Conservation (phyloP, 1,140 invertebrate species). For the Archivesica marissinica region DNA sequence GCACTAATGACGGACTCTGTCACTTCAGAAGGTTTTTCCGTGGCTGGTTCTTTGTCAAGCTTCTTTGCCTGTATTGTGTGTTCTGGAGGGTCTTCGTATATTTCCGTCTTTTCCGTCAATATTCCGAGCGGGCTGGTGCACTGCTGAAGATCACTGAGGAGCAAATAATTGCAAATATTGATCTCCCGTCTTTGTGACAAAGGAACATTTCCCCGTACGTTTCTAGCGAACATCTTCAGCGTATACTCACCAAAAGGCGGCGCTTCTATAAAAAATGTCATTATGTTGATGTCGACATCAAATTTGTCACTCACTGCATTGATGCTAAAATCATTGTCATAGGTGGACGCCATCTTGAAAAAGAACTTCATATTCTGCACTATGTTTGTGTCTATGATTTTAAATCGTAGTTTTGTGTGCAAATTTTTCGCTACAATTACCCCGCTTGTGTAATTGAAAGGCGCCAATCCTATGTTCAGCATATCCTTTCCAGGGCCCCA, state of each 20-base stretch:
- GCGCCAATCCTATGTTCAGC: slow-evolving; percentile 51
- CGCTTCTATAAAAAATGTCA: slow-evolving; percentile 68
- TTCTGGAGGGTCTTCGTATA: slow-evolving; percentile 14
- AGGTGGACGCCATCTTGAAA: slow-evolving; percentile 55
- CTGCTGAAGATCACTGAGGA: slow-evolving; percentile 58
- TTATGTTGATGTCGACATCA: slow-evolving; percentile 65
- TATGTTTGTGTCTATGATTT: slow-evolving; percentile 55
- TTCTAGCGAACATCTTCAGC: slow-evolving; percentile 61
- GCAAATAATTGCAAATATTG: slow-evolving; percentile 72
- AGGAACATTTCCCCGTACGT: slow-evolving; percentile 52
- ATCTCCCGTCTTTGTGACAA: slow-evolving; percentile 23
- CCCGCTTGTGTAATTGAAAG: slow-evolving; percentile 67
- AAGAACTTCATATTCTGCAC: slow-evolving; percentile 62
- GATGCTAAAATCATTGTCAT: slow-evolving; percentile 58
- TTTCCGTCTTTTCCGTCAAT: slow-evolving; percentile 61
- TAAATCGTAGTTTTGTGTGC: slow-evolving; percentile 67
- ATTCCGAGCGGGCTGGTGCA: slow-evolving; percentile 35
- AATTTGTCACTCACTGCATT: slow-evolving; percentile 65
- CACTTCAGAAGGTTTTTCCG: slow-evolving; percentile 14
- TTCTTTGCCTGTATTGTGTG: not conserved
- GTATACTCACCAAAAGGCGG: slow-evolving; percentile 73
- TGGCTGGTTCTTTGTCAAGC: not conserved
- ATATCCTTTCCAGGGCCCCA: slow-evolving; percentile 69
- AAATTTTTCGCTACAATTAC: slow-evolving; percentile 60
- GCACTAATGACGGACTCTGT: slow-evolving; percentile 51